Percentiles rank a stretch among this genome's conserved stretches.
Evolutionary conservation across 2,888 invertebrate species (phyloP).

Genomic region (Suillia variegata): DNA sequence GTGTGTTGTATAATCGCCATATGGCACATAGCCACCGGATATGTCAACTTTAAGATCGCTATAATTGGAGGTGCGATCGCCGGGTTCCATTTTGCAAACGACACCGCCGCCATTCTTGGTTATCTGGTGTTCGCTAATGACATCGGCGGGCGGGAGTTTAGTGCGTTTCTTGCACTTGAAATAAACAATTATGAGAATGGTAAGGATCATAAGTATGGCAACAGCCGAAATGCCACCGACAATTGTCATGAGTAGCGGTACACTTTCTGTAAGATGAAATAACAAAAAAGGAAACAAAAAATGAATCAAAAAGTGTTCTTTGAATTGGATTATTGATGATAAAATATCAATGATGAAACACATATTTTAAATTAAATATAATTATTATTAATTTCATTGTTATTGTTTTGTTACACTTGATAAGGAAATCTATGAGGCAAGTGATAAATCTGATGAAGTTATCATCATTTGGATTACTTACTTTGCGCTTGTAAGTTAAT

Average conservation of each 20-base stretch:
- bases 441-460: too few relatives aligned
- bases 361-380: background rate
- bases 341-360: background rate
- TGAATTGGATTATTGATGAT: too few relatives aligned
- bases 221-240: constrained; percentile 81
- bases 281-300: constrained; percentile 31
- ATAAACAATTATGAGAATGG: constrained; percentile 80
- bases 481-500: constrained; percentile 86
- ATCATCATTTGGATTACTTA: too few relatives aligned
- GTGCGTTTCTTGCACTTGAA: constrained; percentile 66
- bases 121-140: constrained; percentile 62
- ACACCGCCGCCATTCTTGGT: constrained; percentile 63
- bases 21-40: constrained; percentile 72
- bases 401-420: too few relatives aligned
- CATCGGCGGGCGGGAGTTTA: constrained; percentile 59
- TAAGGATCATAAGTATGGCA: constrained; percentile 80
- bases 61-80: constrained; percentile 89
- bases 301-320: background rate
- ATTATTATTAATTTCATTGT: too few relatives aligned
- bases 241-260: constrained; percentile 80
- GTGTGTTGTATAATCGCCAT: constrained; percentile 86
- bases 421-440: too few relatives aligned
- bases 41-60: constrained; percentile 90
- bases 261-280: constrained; percentile 78
- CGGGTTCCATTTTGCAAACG: constrained; percentile 61